Base-by-base conservation (phyloP, 92 coral and sea anemone genomes). In the Paramuricea clavata region DNA sequence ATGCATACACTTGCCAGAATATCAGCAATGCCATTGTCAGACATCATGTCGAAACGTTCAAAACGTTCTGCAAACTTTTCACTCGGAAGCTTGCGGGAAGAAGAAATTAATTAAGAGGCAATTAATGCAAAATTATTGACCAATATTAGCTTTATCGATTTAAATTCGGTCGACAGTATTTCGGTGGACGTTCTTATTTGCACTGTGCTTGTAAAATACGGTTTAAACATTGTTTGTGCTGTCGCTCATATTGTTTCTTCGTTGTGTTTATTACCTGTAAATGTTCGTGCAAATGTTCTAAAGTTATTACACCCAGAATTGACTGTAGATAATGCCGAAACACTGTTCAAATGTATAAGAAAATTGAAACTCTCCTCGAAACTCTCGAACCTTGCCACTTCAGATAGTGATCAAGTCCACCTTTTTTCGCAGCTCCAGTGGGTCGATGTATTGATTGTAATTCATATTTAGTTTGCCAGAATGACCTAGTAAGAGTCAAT, bases 361-460 rank as follows among this genome's bases (percentile, higher is more conserved):
- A 54, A 54, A 9, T 19, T 54, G 62, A 54, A 54, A 19, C 54
- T 47, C 16, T 15, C 16, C 16, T 10, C 13, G 15, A 47, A 10
- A 47, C 23, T 21, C 23, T 19, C 7, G 23, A 47, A 47, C 16
- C 52, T 47, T 9, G 17, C 52, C 52, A 4, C 44, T 39, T 70
- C 41, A 5, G 34, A 17, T 0, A 50, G 62, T 23, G 80, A 39
- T 72, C 81, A 33, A 5, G 9, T 27, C 3, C 49, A 49, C 16
- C 67, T 83, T n/a, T n/a, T 67, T 83, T 83, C 49, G 49, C 87
- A 83, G 81, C 87, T 19, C 26, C 81, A 4, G n/a, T 12, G n/a
- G 68, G 44, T 70, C 23, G 36, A 1, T 83, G 87, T 22, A 26
- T 70, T 42, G 0, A 39, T 12, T 83, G 87, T 49, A 3, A 83